Evolutionary conservation across 2,888 invertebrate species (phyloP).

Genomic region (Patella caerulea): DNA sequence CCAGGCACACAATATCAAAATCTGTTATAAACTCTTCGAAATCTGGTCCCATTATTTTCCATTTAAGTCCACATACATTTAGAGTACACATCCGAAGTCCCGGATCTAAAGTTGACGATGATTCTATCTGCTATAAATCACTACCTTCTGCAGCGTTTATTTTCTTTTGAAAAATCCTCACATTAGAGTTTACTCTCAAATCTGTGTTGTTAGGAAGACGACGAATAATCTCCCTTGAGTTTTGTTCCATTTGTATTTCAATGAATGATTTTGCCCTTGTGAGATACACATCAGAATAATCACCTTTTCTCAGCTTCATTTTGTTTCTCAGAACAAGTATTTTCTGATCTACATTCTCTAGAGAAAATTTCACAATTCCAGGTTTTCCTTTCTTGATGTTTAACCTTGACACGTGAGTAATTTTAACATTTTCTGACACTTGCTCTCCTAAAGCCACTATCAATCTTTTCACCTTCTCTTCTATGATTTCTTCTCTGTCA

Average conservation of each 20-base stretch:
- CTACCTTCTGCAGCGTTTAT: neutral
- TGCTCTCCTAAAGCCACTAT: neutral
- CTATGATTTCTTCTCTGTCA: too few species aligned
- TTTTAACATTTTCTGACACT: neutral
- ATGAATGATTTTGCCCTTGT: neutral
- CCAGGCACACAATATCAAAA: neutral
- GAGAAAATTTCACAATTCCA: neutral
- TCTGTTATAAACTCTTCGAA: slow-evolving; percentile 1
- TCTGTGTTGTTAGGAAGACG: neutral
- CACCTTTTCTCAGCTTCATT: neutral
- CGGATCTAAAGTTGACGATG: neutral
- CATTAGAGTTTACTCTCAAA: neutral
- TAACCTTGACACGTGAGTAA: neutral
- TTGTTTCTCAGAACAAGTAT: neutral
- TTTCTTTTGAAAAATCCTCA: neutral
- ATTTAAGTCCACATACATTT: neutral
- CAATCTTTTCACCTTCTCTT: too few species aligned
- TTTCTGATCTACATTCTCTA: neutral
- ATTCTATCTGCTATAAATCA: slow-evolving; percentile 2
- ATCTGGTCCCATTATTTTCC: neutral
- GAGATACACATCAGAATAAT: neutral
- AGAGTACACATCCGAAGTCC: neutral
- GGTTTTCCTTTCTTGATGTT: neutral
- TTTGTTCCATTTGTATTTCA: neutral
- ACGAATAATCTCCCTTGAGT: neutral